phyloP scores from a whole-genome alignment of 2,113 vertebrate genomes.

The Thunnus maccoyii region DNA sequence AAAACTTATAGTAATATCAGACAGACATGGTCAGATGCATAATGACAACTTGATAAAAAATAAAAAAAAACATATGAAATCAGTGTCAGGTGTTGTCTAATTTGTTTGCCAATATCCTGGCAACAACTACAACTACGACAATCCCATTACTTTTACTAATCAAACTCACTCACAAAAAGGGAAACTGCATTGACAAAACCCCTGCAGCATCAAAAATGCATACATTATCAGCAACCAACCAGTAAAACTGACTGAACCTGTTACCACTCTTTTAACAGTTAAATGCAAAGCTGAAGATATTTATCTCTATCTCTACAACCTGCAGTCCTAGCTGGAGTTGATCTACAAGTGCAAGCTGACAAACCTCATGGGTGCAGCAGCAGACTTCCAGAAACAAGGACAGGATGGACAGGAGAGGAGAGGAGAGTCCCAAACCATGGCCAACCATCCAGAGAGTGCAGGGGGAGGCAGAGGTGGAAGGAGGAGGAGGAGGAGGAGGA shows the following conservation, averaged over 20 bases:
- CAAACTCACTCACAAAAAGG: background rate
- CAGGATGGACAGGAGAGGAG: slow-evolving; percentile 52
- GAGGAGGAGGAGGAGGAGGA: slow-evolving; percentile 14
- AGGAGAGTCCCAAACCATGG: slow-evolving; percentile 50
- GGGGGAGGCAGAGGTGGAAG: too few species aligned
- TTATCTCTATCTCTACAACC: background rate
- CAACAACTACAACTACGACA: background rate
- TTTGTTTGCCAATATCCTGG: background rate
- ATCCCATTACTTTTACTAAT: background rate
- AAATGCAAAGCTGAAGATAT: slow-evolving; percentile 1
- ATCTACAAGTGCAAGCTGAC: slow-evolving; percentile 50
- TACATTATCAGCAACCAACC: background rate
- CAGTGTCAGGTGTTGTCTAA: background rate
- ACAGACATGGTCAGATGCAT: background rate
- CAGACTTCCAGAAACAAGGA: slow-evolving; percentile 52
- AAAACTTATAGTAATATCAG: background rate
- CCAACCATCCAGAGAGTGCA: slow-evolving; percentile 49
- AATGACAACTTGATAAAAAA: background rate
- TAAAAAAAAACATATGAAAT: background rate
- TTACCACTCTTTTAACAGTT: background rate
- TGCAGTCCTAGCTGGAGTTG: background rate
- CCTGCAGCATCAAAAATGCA: background rate
- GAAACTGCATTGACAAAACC: background rate
- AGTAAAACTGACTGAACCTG: background rate
- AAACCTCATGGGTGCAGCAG: slow-evolving; percentile 74